Evolutionary conservation across 2,797 vertebrate genomes (phyloP).

Genomic region (Taeniopygia guttata): DNA sequence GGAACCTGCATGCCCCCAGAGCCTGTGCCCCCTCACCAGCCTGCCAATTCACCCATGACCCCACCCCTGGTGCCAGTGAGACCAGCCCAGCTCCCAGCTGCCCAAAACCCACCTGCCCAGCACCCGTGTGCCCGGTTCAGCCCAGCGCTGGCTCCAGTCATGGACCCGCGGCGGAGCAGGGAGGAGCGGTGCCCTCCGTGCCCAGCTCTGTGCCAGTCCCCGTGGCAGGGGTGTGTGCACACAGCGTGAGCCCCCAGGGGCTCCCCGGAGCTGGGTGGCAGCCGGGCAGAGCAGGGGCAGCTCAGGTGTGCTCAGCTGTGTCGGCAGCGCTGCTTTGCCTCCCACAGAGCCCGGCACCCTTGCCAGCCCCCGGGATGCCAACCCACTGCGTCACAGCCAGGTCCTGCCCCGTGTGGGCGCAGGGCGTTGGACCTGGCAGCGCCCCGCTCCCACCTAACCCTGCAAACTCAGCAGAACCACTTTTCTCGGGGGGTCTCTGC

Average conservation of each 20-base stretch:
- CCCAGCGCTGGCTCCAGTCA: not conserved
- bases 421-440: not conserved
- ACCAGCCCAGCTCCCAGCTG: not conserved
- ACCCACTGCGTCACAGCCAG: not conserved
- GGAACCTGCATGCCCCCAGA: not conserved
- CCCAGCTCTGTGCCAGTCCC: not conserved
- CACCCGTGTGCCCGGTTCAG: not conserved
- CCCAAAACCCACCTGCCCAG: not conserved
- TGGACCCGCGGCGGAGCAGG: accelerated
- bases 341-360: not conserved
- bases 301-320: not conserved
- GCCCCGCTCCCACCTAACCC: not conserved
- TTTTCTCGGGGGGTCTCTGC: not conserved
- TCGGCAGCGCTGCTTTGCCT: not conserved
- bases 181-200: not conserved
- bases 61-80: not conserved
- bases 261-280: not conserved
- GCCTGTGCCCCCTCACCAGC: not conserved
- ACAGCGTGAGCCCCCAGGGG: not conserved
- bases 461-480: accelerated
- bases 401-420: slow-evolving; percentile 24
- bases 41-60: not conserved
- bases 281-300: not conserved
- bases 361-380: not conserved
- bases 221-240: not conserved